phyloP scores from a whole-genome alignment of 1,140 invertebrate genomes.

The Apis laboriosa region DNA sequence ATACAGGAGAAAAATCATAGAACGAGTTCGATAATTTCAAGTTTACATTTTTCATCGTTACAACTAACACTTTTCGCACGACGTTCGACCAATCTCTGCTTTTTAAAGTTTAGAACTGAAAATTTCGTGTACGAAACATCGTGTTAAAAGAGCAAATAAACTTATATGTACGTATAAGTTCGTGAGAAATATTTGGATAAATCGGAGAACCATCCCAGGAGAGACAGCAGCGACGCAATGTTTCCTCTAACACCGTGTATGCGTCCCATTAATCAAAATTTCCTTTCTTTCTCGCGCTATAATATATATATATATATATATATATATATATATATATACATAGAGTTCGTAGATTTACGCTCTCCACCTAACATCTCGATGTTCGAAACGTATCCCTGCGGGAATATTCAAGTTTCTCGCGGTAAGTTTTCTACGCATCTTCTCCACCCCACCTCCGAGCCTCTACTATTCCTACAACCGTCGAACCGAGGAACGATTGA shows the following conservation, averaged over 20 bases:
- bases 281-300: not conserved
- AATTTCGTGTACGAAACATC: not conserved
- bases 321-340: not conserved
- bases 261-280: conserved; percentile 8
- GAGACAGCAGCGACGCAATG: not conserved
- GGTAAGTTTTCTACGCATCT: not conserved
- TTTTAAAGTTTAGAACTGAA: not conserved
- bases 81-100: not conserved
- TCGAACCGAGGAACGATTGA: too few relatives aligned
- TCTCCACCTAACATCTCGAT: not conserved
- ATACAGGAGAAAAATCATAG: not conserved
- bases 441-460: too few relatives aligned
- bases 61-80: not conserved
- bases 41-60: not conserved
- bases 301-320: not conserved
- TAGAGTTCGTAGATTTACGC: not conserved
- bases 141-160: not conserved
- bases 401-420: not conserved
- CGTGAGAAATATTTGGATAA: conserved; percentile 5
- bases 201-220: not conserved
- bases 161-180: not conserved
- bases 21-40: not conserved
- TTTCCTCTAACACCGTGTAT: not conserved
- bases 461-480: not conserved
- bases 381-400: not conserved